A percentile compares a stretch with the other conserved stretches of the same genome.
These are phyloP conservation scores for Cosmorhoe ocellata DNA, from an alignment of 2,888 invertebrate genomes.

Conservation along the genomic window DNA sequence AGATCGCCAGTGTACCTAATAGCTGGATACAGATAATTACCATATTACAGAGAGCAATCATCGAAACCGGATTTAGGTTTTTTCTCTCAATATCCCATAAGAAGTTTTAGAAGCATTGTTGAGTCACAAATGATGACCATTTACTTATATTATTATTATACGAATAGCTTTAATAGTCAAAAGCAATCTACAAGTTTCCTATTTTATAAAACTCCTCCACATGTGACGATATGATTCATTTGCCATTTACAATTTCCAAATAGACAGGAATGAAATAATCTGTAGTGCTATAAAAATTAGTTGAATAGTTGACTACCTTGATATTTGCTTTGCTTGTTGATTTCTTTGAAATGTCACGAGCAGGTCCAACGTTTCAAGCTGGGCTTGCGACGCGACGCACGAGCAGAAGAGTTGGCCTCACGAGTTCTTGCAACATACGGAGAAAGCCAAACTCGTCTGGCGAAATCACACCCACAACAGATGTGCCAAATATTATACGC, in stretches of 20 bases:
- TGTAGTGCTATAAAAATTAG: constrained; percentile 36
- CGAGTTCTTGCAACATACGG: constrained; percentile 62
- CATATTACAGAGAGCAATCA: not conserved
- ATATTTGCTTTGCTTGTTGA: constrained; percentile 64
- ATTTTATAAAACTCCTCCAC: constrained; percentile 62
- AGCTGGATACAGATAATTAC: not conserved
- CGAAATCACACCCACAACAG: constrained; percentile 77
- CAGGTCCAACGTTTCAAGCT: constrained; percentile 20
- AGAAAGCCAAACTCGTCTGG: constrained; percentile 74
- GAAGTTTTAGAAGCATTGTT: constrained; percentile 25
- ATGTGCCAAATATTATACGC: constrained; percentile 69
- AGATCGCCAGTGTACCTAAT: not conserved
- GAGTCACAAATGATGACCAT: constrained; percentile 41
- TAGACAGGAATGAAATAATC: constrained; percentile 28
- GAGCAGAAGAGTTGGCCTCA: constrained; percentile 36
- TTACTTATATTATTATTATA: constrained; percentile 31
- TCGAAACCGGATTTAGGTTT: constrained; percentile 19
- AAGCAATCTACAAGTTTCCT: constrained; percentile 69
- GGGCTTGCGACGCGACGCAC: not conserved
- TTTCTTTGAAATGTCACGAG: constrained; percentile 62
- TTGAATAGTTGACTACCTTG: constrained; percentile 66
- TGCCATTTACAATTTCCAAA: constrained; percentile 52
- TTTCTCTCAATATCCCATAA: constrained; percentile 13
- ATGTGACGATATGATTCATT: constrained; percentile 57
- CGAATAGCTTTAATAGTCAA: constrained; percentile 37